Evolutionary conservation across 2,888 invertebrate species (phyloP), one percentile per base, ranked within the genome.

Genomic region (Habroteleia sp.): DNA sequence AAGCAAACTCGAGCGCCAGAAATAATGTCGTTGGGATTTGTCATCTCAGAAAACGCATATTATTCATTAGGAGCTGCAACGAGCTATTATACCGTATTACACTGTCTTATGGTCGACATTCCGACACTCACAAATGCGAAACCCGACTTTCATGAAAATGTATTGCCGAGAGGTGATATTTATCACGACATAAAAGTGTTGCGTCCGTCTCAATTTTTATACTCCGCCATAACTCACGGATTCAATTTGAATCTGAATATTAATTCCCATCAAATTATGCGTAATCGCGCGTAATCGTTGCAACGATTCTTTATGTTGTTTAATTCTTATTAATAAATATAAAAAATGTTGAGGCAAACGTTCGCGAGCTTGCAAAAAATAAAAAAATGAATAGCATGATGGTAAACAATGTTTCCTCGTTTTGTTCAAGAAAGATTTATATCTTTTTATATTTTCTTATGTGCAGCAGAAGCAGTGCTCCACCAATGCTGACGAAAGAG

Each of bases 11-110:
- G 20, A 58, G 54, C 63, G 54, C 52, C 66, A 56, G 66, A 66
- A 75, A 71, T 75, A 75, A 75, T 71, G 75, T 66, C 71, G 46
- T 52, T 48, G 60, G 52, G 71, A 71, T 75, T 75, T 71, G 66
- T 75, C 71, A 71, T 75, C 71, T 66, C 31, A 48, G 62, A 31
- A 66, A 66, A 68, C 14, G 66, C 76, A 27, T 71, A 71, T 75
- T 75, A 75, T 75, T 75, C 71, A 75, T 75, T 72, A 75, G 65
- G 11, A 60, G 35, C 60, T 58, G 39, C 75, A 65, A 65, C 65
- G 46, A 66, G 71, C 71, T 75, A 72, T 75, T 75, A 75, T 66
- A 37, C 75, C 48, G 66, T 65, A 58, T 75, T 71, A 66, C 71
- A 71, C 54, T 71, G 65, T 71, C 75, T 75, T 69, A 69, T 41